Evolutionary conservation across 2,888 invertebrate species (phyloP), one percentile per base, ranked within the genome.

Genomic region (Drosophila paucipuncta): DNA sequence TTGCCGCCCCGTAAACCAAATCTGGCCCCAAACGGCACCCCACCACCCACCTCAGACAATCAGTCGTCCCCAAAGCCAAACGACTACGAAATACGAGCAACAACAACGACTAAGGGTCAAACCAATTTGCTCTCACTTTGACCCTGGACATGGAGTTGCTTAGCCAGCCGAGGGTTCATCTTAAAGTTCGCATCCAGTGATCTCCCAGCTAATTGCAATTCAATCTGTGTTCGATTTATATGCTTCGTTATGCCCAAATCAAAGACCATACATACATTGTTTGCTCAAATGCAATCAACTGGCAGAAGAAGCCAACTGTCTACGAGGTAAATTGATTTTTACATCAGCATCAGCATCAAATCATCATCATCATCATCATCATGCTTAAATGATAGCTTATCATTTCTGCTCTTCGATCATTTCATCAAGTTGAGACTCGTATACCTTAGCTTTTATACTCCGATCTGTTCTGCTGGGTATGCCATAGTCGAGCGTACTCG

Each of bases 101-200:
- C 13, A 39, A 53, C 39, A 69, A 41, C 52, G 49, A 49, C 33
- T 18, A 16, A 37, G 35, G 55, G 76, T 76, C 76, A 53, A 58
- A 65, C 47, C 73, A 47, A 76, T 78, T 76, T 60, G 37, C 31
- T 31, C 30, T 47, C 52, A 25, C 37, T 31, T 18, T 28, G 53
- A 59, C 43, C 52, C 58, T 60, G 55, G 11, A 2, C n/a, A 55
- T n/a, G 4, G 37, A 37, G 55, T 11, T 55, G 18, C 13, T 28
- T 2, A 47, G 25, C n/a, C 16, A 11, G 16, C 35, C 57, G 68
- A 59, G 70, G 60, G 47, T 33, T 43, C 13, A 25, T 53, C 25
- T 16, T 31, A 35, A 43, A 43, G 59, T 68, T 68, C 11, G 18
- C 35, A 28, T 1, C 28, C 33, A 57, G 22, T 25, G n/a, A 31